Base-by-base conservation (phyloP, 2,113 vertebrate species). In the Gymnocephalus cernua region DNA sequence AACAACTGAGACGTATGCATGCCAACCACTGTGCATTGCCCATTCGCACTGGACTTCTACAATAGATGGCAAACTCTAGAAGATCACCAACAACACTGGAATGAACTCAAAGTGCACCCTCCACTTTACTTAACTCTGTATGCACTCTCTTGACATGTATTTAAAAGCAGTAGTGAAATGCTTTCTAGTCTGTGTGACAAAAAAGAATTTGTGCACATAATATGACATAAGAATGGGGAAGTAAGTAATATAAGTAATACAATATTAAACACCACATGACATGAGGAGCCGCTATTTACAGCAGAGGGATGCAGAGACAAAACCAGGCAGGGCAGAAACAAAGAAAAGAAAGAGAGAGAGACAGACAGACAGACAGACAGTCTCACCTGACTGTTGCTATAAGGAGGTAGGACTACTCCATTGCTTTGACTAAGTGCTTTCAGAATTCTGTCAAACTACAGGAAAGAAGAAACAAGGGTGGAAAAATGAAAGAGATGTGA, bases 391-490 rank as follows among this genome's bases (percentile, higher is more conserved):
- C 87, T 86, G 85, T 84, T 93, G 85, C 82, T 88, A 91, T 90
- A 90, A 79, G 84, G 75, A 88, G 93, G 91, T 5, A 91, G 80
- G 79, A 80, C 87, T 90, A 94, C 51, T 86, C 93, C 93, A 93
- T 94, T 94, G 90, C 89, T 93, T 89, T 94, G 91, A 87, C 89
- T 92, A 91, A 94, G 84, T 51, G 74, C 82, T 92, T 94, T 94
- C 62, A 94, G 90, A 91, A 94, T 88, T 90, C 73, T 89, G 87
- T 93, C 91, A 93, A 93, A 93, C 93, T 94, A 91, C 63, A 87
- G 77, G 77, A 74, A 86, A 45, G 54, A 83, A 79, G 72, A 84
- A 83, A 83, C 50, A 86, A 75, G 74, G 32, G 57, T 29, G 41
- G 73, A 77, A 38, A 41, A 51, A 75, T 53, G 41, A 86, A 68